Base-by-base conservation (phyloP, 2,797 vertebrate species). In the Diplodus puntazzo region DNA sequence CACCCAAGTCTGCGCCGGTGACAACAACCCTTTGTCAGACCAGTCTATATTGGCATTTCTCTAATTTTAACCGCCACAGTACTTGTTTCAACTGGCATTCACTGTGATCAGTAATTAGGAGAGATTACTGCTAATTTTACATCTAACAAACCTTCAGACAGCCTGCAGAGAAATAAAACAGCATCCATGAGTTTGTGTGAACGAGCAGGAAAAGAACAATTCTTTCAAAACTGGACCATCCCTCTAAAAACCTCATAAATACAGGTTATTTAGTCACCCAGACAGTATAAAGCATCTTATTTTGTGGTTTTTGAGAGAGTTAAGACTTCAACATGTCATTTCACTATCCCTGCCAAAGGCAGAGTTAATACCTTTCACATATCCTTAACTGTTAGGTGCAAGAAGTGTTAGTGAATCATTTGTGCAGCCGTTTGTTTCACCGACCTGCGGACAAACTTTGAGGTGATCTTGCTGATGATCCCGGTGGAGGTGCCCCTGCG, bases 391-490 rank as follows among this genome's bases (percentile, higher is more conserved):
- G 18, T 21, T 1, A 27, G 18, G 50, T 67, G n/a, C 34, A 42
- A 57, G 10, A 50, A 9, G 25, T 17, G 42, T 34, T 48, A 13
- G 23, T 46, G 42, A 13, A 16, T 53, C 3, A 13, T 52, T 30
- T 50, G 49, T 59, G 30, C 18, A 39, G 39, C 11, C 0, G 1
- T 57, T 55, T 39, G 16, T 64, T 59, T 46, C 55, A 88, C 97
- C 95, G 89, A 99, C 98, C 98, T 99, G 95, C 98, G 98, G 8
- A 96, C 98, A 71, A 99, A 99, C 92, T 98, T 98, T 88, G 98
- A 99, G 62, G 98, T 98, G 93, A 99, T 97, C 92, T 99, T 99
- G 97, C 98, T 95, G 89, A 99, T 99, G 90, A 99, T 96, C 48
- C 98, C 98, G 0, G 98, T 98, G 49, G 98, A 98, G 0, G 98